These are phyloP conservation scores for Polypterus senegalus DNA, from an alignment of 2,113 vertebrate species.

Conservation along the genomic window DNA sequence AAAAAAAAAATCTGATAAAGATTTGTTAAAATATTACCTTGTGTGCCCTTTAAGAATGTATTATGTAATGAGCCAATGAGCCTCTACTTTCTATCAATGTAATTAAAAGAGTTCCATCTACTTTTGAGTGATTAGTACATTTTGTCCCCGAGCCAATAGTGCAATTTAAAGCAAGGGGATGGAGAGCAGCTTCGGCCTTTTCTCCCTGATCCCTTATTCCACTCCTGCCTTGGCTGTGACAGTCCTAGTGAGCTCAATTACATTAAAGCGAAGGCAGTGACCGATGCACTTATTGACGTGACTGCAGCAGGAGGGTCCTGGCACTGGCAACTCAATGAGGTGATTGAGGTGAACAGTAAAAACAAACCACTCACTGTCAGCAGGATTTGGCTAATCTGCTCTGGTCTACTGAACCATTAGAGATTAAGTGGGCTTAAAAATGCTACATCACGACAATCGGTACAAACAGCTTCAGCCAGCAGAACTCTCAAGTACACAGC, in stretches of 20 bases:
- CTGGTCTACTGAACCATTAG: constrained; percentile 9
- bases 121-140: too few relatives aligned
- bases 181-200: too few relatives aligned
- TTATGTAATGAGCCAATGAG: too few relatives aligned
- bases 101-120: too few relatives aligned
- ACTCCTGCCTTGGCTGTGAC: too few relatives aligned
- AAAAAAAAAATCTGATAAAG: too few relatives aligned
- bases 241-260: neutral
- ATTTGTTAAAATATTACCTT: too few relatives aligned
- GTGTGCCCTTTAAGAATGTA: too few relatives aligned
- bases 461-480: neutral
- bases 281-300: constrained; percentile 20
- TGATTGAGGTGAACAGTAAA: constrained; percentile 10
- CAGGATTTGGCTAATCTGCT: constrained; percentile 11
- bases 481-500: neutral
- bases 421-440: neutral
- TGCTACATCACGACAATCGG: neutral
- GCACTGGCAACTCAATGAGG: constrained; percentile 13
- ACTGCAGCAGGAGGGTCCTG: constrained; percentile 5
- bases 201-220: too few relatives aligned
- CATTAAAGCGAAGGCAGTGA: constrained; percentile 10
- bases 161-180: too few relatives aligned
- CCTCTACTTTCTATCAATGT: too few relatives aligned
- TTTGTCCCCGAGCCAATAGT: too few relatives aligned
- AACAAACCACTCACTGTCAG: constrained; percentile 18